A percentile compares a stretch with the other conserved stretches of the same genome.
Conservation (phyloP, 2,888 invertebrate genomes). For the Cataglyphis albicans region DNA sequence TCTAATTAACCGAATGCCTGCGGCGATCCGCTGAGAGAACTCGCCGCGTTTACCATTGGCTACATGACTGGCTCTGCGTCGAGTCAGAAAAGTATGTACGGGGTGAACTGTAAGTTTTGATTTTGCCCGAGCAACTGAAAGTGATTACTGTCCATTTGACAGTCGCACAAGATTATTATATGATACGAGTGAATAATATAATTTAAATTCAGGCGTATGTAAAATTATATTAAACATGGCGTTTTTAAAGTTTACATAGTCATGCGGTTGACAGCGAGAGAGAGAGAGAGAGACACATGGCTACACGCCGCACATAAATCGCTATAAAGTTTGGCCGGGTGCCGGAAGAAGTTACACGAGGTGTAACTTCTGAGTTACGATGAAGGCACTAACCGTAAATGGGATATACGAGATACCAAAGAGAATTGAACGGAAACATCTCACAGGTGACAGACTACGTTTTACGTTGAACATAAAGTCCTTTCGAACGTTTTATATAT, state of each 20-base stretch:
- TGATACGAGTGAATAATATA: background rate
- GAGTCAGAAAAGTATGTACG: constrained; percentile 22
- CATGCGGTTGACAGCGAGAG: constrained; percentile 36
- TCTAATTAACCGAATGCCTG: constrained; percentile 47
- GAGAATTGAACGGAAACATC: constrained; percentile 42
- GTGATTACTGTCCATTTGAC: background rate
- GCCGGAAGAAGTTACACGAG: constrained; percentile 57
- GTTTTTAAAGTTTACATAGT: constrained; percentile 21
- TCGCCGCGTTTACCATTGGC: constrained; percentile 5
- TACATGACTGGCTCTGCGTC: background rate
- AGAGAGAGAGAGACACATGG: constrained; percentile 15
- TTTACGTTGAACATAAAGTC: background rate
- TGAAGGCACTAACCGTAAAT: constrained; percentile 53
- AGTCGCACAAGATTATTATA: background rate
- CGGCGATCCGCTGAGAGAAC: constrained; percentile 42
- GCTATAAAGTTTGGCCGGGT: constrained; percentile 57
- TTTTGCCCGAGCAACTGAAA: constrained; percentile 10
- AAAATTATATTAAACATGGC: constrained; percentile 22
- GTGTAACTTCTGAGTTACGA: constrained; percentile 57
- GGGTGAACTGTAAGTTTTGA: constrained; percentile 25
- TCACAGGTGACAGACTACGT: background rate
- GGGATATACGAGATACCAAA: constrained; percentile 56
- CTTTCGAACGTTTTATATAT: background rate
- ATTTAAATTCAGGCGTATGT: background rate
- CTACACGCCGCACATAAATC: constrained; percentile 59